These are phyloP conservation scores for Brachionus plicatilis DNA, from an alignment of 1,140 invertebrate genomes.

Conservation along the genomic window DNA sequence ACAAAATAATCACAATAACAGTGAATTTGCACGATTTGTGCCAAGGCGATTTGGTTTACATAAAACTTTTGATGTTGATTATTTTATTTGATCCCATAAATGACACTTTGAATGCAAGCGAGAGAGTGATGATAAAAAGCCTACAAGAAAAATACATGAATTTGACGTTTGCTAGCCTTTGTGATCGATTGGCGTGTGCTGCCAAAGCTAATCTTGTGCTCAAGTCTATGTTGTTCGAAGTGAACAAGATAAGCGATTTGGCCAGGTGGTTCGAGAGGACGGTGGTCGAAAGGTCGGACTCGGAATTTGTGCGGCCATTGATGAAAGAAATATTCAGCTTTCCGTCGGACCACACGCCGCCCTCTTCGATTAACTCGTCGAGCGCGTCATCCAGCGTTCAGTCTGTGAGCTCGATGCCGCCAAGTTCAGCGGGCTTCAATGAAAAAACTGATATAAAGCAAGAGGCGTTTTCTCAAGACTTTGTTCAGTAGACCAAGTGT, in stretches of 20 bases:
- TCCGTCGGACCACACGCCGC: conserved; percentile 14
- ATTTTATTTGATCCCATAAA: conserved; percentile 15
- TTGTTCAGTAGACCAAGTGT: not conserved
- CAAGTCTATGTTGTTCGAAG: conserved; percentile 32
- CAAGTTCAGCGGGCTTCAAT: not conserved
- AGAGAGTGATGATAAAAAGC: not conserved
- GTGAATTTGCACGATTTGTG: conserved; percentile 30
- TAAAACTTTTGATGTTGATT: conserved; percentile 19
- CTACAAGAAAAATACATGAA: conserved; percentile 18
- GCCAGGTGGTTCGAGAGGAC: conserved; percentile 9
- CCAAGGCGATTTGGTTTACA: conserved; percentile 7
- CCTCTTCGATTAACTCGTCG: not conserved
- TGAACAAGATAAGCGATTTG: conserved; percentile 34
- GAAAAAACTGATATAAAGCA: not conserved
- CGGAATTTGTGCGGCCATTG: conserved; percentile 17
- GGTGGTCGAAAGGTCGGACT: conserved; percentile 6
- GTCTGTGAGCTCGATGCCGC: not conserved
- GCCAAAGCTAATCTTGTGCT: not conserved
- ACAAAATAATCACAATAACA: not conserved
- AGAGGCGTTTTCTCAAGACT: not conserved
- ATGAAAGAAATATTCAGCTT: conserved; percentile 40
- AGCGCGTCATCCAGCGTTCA: not conserved
- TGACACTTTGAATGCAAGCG: not conserved
- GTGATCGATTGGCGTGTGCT: not conserved
- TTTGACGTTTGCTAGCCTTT: not conserved